Base-by-base conservation (phyloP, 2,888 invertebrate genomes). In the Rhogogaster chlorosoma region DNA sequence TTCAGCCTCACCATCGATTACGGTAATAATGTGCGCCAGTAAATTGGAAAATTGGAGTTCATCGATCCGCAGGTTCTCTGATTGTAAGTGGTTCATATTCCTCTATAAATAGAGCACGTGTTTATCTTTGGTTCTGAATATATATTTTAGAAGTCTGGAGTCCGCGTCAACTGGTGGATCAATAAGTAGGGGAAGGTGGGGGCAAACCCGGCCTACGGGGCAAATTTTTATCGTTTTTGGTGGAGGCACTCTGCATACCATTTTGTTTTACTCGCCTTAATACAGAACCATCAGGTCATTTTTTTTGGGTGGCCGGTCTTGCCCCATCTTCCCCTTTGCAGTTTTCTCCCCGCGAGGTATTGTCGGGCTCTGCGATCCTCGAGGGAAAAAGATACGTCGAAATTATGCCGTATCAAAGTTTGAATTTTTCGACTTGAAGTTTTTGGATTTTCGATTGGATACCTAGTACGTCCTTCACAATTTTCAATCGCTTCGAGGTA, bases 21-120 rank as follows among this genome's bases (percentile, higher is more conserved):
- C 67, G 18, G 15, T 67, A 67, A 67, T 67, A 67, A 32, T 32
- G 32, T 32, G 18, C 15, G 6, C 67, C 10, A 67, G 67, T 32
- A 18, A 67, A 67, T 67, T 67, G 67, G 67, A 29, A 67, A 32
- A 32, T 67, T 67, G 7, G 18, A 67, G 15, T 29, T 32, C 29
- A 67, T 67, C 67, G 67, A 67, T 67, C 67, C 67, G 67, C 67
- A 67, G 22, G 32, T 18, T 67, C 67, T 32, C 67, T 67, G 32
- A 32, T 67, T 67, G 67, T 32, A 67, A 67, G 67, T 67, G 32
- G 32, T 12, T 32, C 1, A 67, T 67, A 67, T 67, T 67, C 15
- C 26, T 61, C 61, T 26, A 61, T 29, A 12, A 29, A 61, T 29
- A 32, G 32, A 12, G 26, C 12, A 32, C 32, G 32, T 32, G 32